Evolutionary conservation across 2,113 vertebrate species (phyloP).

Genomic region (Tetrao urogallus): DNA sequence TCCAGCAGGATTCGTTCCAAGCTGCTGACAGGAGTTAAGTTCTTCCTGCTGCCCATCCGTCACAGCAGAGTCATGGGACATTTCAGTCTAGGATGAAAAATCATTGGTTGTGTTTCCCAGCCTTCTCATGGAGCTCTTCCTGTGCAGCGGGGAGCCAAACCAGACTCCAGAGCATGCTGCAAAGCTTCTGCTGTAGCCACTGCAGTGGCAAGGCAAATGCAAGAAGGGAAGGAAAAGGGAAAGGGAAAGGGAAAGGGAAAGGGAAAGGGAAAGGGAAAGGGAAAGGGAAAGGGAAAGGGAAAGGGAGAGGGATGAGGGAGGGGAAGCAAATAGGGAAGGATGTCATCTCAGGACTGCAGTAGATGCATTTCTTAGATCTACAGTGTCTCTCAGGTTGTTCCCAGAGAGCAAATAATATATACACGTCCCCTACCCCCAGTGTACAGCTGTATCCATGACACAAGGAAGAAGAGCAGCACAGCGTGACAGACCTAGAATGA

Average conservation of each 20-base stretch:
- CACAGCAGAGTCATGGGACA: background rate
- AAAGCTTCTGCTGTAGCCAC: background rate
- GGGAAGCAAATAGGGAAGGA: background rate
- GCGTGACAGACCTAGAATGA: background rate
- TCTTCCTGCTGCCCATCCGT: background rate
- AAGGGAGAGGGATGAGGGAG: too few relatives aligned
- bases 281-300: too few relatives aligned
- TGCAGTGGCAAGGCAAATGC: fast-evolving
- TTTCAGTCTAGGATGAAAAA: background rate
- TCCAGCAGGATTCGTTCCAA: background rate
- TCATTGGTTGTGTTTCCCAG: background rate
- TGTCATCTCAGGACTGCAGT: background rate
- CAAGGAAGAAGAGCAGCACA: background rate
- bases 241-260: too few relatives aligned
- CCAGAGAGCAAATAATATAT: background rate
- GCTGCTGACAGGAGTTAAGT: background rate
- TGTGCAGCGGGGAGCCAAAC: fast-evolving
- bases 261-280: too few relatives aligned
- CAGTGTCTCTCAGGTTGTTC: background rate
- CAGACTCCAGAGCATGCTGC: background rate
- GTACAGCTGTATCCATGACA: background rate
- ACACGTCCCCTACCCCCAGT: background rate
- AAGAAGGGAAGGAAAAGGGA: fast-evolving
- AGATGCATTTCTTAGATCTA: background rate
- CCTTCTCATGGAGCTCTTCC: background rate